Percentiles rank a stretch among this genome's conserved stretches.
Conservation (phyloP, 2,797 vertebrate species). For the Fistularia tabacaria region DNA sequence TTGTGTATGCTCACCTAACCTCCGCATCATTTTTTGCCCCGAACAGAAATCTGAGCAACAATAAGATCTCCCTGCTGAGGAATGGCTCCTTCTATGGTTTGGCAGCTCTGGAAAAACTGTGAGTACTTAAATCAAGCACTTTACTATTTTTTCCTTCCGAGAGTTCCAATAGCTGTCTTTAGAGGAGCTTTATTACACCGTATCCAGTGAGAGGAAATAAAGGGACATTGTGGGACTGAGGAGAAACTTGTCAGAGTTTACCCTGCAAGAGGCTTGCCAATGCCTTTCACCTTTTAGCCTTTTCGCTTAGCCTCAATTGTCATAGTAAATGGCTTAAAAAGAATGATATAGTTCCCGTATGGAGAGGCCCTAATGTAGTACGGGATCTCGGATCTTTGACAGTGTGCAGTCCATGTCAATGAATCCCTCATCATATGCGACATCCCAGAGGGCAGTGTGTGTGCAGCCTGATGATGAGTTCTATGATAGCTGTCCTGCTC, state of each 20-base stretch:
- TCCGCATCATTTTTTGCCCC: constrained; percentile 22
- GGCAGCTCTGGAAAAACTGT: constrained; percentile 86
- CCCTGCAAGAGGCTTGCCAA: constrained; percentile 19
- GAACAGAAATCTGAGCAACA: constrained; percentile 85
- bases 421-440: constrained; percentile 26
- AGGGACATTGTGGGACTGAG: constrained; percentile 20
- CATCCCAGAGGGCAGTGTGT: constrained; percentile 28
- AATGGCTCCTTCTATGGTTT: constrained; percentile 83
- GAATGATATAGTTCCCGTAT: constrained; percentile 37
- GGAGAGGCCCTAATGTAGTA: constrained; percentile 21
- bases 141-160: constrained; percentile 43
- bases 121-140: constrained; percentile 73
- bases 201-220: constrained; percentile 8
- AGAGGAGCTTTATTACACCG: constrained; percentile 1
- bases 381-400: constrained; percentile 26
- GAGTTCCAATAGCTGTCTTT: constrained; percentile 48
- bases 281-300: constrained; percentile 18
- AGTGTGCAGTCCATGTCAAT: constrained; percentile 30
- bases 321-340: constrained; percentile 43
- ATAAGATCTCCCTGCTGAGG: constrained; percentile 83
- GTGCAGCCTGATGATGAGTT: constrained; percentile 47
- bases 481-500: constrained; percentile 24
- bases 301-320: constrained; percentile 34
- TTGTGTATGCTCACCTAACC: constrained; percentile 33
- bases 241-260: constrained; percentile 28